A percentile compares a stretch with the other conserved stretches of the same genome.
phyloP scores from a whole-genome alignment of 2,888 invertebrate genomes.

The Drosophila subsilvestris region DNA sequence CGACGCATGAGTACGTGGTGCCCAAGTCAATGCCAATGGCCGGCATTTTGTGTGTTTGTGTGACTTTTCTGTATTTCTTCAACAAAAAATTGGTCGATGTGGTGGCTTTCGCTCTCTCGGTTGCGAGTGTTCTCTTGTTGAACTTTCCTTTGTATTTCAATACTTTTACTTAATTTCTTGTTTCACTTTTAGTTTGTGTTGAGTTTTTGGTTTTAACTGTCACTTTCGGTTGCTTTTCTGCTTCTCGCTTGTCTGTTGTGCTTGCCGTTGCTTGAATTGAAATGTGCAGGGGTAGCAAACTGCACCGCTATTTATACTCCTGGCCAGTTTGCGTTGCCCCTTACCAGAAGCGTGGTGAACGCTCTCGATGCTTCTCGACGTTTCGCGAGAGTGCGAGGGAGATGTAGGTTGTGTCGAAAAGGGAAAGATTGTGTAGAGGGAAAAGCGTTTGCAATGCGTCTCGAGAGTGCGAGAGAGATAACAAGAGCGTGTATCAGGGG shows the following conservation, averaged over 20 bases:
- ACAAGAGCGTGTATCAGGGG: not conserved
- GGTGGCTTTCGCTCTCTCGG: not conserved
- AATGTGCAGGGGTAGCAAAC: conserved; percentile 39
- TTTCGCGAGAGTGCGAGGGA: conserved; percentile 22
- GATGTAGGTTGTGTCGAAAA: conserved; percentile 78
- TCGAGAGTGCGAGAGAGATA: not conserved
- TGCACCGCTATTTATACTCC: conserved; percentile 61
- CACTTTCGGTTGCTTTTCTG: conserved; percentile 55
- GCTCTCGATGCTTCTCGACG: conserved; percentile 56
- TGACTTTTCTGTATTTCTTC: conserved; percentile 6
- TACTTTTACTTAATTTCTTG: conserved; percentile 3
- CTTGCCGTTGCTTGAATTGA: conserved; percentile 56
- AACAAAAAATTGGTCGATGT: not conserved
- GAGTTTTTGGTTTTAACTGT: conserved; percentile 6
- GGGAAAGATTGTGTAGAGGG: not conserved
- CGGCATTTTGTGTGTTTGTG: conserved; percentile 81
- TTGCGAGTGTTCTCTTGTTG: not conserved
- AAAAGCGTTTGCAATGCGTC: not conserved
- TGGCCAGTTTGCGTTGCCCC: conserved; percentile 28
- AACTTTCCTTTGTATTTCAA: not conserved
- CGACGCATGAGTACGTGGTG: conserved; percentile 90
- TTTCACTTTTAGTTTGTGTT: conserved; percentile 2
- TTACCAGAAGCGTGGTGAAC: conserved; percentile 47
- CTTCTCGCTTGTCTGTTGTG: conserved; percentile 34
- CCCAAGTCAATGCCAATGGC: conserved; percentile 86